Evolutionary conservation across 2,113 vertebrate species (phyloP).

Genomic region (Choloepus hoffmanni): DNA sequence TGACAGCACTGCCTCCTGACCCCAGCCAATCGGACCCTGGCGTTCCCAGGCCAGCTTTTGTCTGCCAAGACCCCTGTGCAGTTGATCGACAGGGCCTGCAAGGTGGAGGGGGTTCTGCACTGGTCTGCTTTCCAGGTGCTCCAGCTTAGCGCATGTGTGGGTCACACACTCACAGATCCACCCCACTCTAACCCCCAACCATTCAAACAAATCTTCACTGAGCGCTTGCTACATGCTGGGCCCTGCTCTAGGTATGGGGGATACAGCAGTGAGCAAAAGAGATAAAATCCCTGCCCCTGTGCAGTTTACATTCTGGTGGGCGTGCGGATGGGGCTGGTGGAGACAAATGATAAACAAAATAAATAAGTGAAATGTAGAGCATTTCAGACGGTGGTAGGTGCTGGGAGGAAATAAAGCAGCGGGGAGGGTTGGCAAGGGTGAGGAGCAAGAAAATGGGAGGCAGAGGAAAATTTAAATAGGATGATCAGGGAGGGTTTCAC

Average conservation of each 20-base stretch:
- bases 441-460: rapidly evolving
- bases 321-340: background rate
- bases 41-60: too few species aligned
- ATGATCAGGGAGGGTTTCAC: background rate
- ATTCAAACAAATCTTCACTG: background rate
- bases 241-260: rapidly evolving
- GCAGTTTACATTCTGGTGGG: rapidly evolving
- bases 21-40: too few species aligned
- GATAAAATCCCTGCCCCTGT: rapidly evolving
- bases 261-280: too few species aligned
- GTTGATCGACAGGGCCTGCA: rapidly evolving
- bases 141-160: too few species aligned
- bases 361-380: background rate
- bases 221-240: background rate
- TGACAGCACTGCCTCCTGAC: background rate
- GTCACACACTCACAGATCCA: too few species aligned
- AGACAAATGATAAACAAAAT: background rate
- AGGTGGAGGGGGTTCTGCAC: rapidly evolving
- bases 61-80: too few species aligned
- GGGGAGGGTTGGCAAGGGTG: background rate
- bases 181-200: background rate
- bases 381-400: background rate
- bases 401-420: background rate
- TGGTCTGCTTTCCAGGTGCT: background rate
- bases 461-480: background rate